Evolutionary conservation across 2,797 vertebrate species (phyloP), one percentile per base, ranked within the genome.

Genomic region (Hydrolagus colliei): DNA sequence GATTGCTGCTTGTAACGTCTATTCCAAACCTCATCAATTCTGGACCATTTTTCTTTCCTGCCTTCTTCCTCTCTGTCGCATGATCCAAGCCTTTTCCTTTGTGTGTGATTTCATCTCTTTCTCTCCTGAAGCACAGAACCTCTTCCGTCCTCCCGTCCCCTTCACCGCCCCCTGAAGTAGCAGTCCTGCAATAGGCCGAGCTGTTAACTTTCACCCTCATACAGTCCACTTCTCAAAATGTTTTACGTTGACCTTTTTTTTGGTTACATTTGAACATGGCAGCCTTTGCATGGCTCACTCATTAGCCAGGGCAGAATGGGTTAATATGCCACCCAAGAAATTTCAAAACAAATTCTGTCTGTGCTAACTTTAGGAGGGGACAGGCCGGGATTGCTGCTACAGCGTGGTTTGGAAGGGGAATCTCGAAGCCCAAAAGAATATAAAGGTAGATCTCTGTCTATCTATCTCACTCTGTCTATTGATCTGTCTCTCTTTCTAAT

Each of bases 331-430:
- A 67, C 79, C 79, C 62, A 82, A 14, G 13, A 82, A 68, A 32
- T 65, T 82, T 82, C 78, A 82, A 82, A 77, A 67, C 13, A 68
- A 52, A 82, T 82, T 82, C 79, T 82, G 62, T 82, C 79, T 82
- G 63, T 82, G 63, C 79, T 18, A 82, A 68, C 79, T 82, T 82
- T 82, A 82, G 79, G 79, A 82, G 79, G 79, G 79, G 79, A 82
- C 14, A 82, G 79, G 63, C 79, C 79, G 67, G 63, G 79, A 82
- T 65, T 82, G 79, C 22, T 68, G 13, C 79, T 82, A 82, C 79
- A 68, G 27, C 79, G 79, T 82, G 79, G 63, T 14, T 18, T 68
- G 79, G 79, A 82, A 68, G 79, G 79, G 79, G 79, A 82, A 14
- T 35, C 79, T 35, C 63, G 22, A 22, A 68, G 63, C 41, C 63